phyloP scores from a whole-genome alignment of 2,797 vertebrate genomes.

The Silurus lanzhouensis region DNA sequence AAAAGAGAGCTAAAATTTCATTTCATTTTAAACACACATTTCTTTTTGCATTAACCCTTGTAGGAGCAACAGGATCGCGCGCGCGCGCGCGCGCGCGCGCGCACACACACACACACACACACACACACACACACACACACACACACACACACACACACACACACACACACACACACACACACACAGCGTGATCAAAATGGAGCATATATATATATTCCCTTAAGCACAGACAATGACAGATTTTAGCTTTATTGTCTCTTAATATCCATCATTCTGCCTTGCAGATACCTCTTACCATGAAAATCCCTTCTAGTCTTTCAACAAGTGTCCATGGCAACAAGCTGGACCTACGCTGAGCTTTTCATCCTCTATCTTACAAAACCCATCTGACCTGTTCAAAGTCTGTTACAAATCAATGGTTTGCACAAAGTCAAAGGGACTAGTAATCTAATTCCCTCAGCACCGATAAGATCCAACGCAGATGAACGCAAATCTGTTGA shows the following conservation, averaged over 20 bases:
- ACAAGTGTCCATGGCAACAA: constrained; percentile 55
- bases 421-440: neutral
- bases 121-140: neutral
- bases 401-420: constrained; percentile 18
- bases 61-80: neutral
- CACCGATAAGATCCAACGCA: neutral
- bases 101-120: neutral
- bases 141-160: neutral
- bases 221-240: neutral
- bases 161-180: neutral
- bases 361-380: neutral
- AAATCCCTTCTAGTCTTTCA: constrained; percentile 26
- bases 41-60: neutral
- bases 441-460: neutral
- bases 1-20: neutral
- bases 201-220: neutral
- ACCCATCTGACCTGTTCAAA: constrained; percentile 2
- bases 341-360: constrained; percentile 15
- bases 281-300: constrained; percentile 23
- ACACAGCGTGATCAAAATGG: neutral
- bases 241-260: neutral
- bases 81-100: neutral
- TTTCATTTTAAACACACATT: neutral
- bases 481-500: constrained; percentile 14
- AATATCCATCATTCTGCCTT: constrained; percentile 10